These are phyloP conservation scores for Rhinatrema bivittatum DNA, from an alignment of 2,797 vertebrate genomes.

Conservation along the genomic window DNA sequence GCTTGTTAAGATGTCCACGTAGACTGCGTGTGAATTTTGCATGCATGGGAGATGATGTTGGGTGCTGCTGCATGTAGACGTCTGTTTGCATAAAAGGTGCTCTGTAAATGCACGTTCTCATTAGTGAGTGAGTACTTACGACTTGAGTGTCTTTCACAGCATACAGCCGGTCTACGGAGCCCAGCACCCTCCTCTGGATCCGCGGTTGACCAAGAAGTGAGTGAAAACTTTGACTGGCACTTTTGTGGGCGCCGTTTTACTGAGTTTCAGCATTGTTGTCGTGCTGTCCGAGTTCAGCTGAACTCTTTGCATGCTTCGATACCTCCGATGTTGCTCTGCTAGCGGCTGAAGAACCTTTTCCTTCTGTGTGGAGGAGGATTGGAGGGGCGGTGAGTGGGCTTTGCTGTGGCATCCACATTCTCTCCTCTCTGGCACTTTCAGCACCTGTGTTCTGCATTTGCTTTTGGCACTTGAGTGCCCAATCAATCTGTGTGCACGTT, in stretches of 20 bases:
- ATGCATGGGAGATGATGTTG: no score
- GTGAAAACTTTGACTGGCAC: slow-evolving; percentile 40
- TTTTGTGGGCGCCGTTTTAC: no score
- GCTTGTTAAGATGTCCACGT: not conserved
- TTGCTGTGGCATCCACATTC: not conserved
- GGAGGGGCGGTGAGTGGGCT: not conserved
- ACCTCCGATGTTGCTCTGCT: not conserved
- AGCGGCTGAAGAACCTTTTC: not conserved
- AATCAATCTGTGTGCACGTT: no score
- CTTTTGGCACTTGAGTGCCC: no score
- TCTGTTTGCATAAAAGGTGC: no score
- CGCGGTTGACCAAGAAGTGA: slow-evolving; percentile 82
- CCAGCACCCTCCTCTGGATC: slow-evolving; percentile 91
- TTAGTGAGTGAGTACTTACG: not conserved
- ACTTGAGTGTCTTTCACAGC: slow-evolving; percentile 47
- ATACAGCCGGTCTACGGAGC: slow-evolving; percentile 94
- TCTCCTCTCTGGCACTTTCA: not conserved
- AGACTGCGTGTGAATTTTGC: not conserved
- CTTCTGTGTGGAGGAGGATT: not conserved
- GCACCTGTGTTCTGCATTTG: no score
- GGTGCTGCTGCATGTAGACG: no score
- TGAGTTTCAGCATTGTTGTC: not conserved
- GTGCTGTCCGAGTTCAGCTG: no score
- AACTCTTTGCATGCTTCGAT: no score
- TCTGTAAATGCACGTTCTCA: no score